Base-by-base conservation (phyloP, 2,113 vertebrate species). In the Hippocampus zosterae region DNA sequence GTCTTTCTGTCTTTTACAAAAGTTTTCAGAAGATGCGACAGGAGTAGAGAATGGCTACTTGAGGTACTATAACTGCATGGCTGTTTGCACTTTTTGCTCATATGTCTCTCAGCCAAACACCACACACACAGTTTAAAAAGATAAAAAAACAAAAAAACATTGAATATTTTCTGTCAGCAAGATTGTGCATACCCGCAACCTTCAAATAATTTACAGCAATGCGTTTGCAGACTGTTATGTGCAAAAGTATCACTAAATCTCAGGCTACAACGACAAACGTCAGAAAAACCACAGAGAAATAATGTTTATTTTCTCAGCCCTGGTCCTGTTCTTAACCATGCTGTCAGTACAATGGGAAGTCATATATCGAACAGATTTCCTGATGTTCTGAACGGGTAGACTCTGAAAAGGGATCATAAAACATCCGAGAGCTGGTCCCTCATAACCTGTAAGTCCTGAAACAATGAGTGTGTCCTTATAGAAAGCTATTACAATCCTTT, bases 251-350 rank as follows among this genome's bases (percentile, higher is more conserved):
- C 88, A 89, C 89, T 93, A 92, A 93, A 93, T 92, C 91, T 89
- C 80, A 78, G 74, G 84, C 82, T 89, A 92, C 92, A 93, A 93
- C 92, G 91, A 92, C 90, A 92, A 92, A 92, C 84, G 89, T 91
- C 91, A 92, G 83, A 86, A 86, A 89, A 88, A 89, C 84, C 87
- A 79, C 83, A 73, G 89, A 92, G 90, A 93, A 92, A 91, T 90
- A 90, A 92, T 92, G 91, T 92, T 92, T 92, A 92, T 92, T 91
- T 93, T 93, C 90, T 87, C 83, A 87, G 82, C 80, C 85, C 83
- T 77, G 84, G 85, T 83, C 81, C 85, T 80, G 86, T 88, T 89
- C 82, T 88, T 89, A 88, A 89, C 85, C 89, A 88, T 85, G 81
- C 84, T 90, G 88, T 89, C 85, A 89, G 72, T 64, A 42, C 69